phyloP scores from a whole-genome alignment of 2,888 invertebrate species.

The Criorhina ranunculi region DNA sequence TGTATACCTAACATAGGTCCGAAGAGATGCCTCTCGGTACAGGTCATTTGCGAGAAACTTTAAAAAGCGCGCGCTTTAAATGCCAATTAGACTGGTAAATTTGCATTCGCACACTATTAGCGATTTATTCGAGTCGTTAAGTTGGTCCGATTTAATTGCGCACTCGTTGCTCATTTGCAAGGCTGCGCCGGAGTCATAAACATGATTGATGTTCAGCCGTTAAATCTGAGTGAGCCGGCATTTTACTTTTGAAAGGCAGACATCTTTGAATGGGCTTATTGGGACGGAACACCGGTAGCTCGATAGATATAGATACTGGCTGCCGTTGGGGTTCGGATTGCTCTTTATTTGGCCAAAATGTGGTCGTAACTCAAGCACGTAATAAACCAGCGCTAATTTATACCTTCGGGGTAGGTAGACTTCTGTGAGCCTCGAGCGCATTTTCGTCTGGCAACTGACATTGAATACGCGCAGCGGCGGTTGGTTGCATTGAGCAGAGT shows the following conservation, averaged over 20 bases:
- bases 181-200: slow-evolving; percentile 48
- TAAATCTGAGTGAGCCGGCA: slow-evolving; percentile 36
- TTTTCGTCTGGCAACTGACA: slow-evolving; percentile 3
- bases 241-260: neutral
- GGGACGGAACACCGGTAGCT: slow-evolving; percentile 32
- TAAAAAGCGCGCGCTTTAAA: slow-evolving; percentile 44
- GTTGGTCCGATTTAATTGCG: slow-evolving; percentile 59
- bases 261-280: neutral
- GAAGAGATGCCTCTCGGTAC: slow-evolving; percentile 19
- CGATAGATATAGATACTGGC: slow-evolving; percentile 7
- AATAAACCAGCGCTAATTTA: slow-evolving; percentile 58
- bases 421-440: slow-evolving; percentile 6
- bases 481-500: neutral
- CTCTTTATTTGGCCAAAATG: slow-evolving; percentile 38
- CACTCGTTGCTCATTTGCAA: slow-evolving; percentile 49
- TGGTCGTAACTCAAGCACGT: slow-evolving; percentile 61
- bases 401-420: slow-evolving; percentile 14
- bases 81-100: slow-evolving; percentile 58
- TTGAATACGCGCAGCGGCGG: neutral
- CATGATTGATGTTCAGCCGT: slow-evolving; percentile 67
- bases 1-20: slow-evolving; percentile 17
- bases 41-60: slow-evolving; percentile 17
- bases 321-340: neutral
- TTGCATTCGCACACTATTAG: slow-evolving; percentile 66
- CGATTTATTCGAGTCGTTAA: slow-evolving; percentile 51